A percentile compares a stretch with the other conserved stretches of the same genome.
Evolutionary conservation across 2,113 vertebrate species (phyloP).

Genomic region (Engystomops pustulosus): DNA sequence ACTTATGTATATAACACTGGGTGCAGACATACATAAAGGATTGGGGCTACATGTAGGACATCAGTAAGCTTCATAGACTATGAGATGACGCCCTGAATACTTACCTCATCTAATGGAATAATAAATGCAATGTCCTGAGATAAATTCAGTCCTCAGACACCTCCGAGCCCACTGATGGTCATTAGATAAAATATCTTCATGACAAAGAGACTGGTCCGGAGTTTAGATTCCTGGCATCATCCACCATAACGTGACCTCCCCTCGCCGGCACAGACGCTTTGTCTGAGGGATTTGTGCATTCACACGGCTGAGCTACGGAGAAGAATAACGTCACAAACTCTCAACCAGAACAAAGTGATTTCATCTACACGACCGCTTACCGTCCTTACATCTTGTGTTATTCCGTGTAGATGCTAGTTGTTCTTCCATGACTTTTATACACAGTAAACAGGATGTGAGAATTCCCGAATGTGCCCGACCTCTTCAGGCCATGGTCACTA

Average conservation of each 20-base stretch:
- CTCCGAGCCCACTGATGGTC: neutral
- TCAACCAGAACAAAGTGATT: slow-evolving; percentile 3
- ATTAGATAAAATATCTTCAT: neutral
- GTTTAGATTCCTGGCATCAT: neutral
- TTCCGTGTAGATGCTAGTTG: neutral
- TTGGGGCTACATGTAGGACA: too few species aligned
- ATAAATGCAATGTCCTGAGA: too few species aligned
- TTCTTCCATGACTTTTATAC: neutral
- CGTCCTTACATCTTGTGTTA: neutral
- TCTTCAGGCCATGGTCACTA: neutral
- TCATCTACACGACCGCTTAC: neutral
- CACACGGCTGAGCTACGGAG: neutral
- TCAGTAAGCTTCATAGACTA: too few species aligned
- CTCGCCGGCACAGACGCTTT: neutral
- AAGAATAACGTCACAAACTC: slow-evolving; percentile 13
- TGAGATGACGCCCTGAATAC: too few species aligned
- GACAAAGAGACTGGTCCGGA: neutral
- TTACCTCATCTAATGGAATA: too few species aligned
- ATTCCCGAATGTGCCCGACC: neutral
- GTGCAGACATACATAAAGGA: neutral
- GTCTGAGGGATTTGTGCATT: neutral
- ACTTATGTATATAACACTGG: neutral
- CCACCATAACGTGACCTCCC: neutral
- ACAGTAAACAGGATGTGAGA: slow-evolving; percentile 33
- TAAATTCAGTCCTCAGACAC: neutral